Base-by-base conservation (phyloP, 23 tunicate genomes). In the Pegea sp. region DNA sequence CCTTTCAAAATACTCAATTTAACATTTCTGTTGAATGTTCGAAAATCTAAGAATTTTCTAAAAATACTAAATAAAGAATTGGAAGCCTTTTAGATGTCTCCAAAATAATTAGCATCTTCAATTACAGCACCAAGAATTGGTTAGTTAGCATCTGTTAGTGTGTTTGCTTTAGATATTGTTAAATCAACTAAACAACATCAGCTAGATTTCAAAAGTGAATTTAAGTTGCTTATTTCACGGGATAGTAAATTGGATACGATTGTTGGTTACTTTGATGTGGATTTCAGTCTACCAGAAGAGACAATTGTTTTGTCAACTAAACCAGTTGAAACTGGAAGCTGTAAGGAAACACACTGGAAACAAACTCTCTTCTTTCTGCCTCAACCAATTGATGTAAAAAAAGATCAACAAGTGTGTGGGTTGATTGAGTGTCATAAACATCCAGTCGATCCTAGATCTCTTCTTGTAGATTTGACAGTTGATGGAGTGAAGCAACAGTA, bases 271-370 rank as follows among this genome's bases (percentile, higher is more conserved):
- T 89, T 89, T 57, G 91, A 89, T 49, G 54, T 77, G 51, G 51
- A 38, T 13, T 68, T 77, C 34, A 24, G 33, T 0, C 29, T 42
- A 21, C 61, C 58, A 34, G 46, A 38, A 16, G 16, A 16, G 16
- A 38, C 13, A 8, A 34, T 59, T 28, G 59, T 62, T 26, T 77
- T 89, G 52, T 53, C 81, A n/a, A 89, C 98, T 22, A 58, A 59
- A n/a, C 98, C 98, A 2, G 53, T 53, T 42, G 33, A 56, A 2
- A 61, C 58, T 4, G 44, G 72, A 26, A 16, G 16, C 13, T n/a
- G n/a, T n/a, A 11, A 16, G 16, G 11, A 11, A 11, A 89, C 98
- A 34, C 98, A 89, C 51, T 89, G 98, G 98, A 89, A 89, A 55
- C 98, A 89, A 59, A 66, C 81, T 0, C 65, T 77, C 1, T 77